Percentiles rank a stretch among this genome's conserved stretches.
phyloP scores from a whole-genome alignment of 2,797 vertebrate species.

The Ciconia nigra region DNA sequence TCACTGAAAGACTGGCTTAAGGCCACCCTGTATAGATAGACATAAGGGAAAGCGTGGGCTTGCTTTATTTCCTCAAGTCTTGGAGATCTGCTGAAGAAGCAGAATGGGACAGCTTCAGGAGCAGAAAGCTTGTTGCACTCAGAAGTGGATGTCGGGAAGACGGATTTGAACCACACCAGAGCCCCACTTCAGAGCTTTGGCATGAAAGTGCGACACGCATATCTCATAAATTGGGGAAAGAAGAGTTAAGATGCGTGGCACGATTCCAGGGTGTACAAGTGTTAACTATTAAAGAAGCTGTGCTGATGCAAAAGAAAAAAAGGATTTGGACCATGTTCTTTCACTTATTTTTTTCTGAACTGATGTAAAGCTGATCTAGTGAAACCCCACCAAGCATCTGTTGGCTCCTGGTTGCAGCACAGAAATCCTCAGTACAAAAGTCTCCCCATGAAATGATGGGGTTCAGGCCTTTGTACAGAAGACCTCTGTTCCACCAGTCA shows the following conservation, averaged over 20 bases:
- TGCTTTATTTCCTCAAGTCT: neutral
- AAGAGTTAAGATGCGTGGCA: slow-evolving; percentile 7
- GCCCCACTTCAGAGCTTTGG: neutral
- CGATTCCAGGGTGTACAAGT: neutral
- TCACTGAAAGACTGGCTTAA: neutral
- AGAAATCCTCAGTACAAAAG: neutral
- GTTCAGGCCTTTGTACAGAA: neutral
- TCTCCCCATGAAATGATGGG: neutral
- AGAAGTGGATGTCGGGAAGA: neutral
- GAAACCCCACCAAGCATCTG: slow-evolving; percentile 14
- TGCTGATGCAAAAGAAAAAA: neutral
- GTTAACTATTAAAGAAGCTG: slow-evolving; percentile 26
- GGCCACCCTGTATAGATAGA: neutral
- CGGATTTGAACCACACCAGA: neutral
- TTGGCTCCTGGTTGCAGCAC: neutral
- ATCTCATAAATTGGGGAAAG: neutral
- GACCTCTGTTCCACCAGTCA: neutral
- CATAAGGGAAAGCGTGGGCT: neutral
- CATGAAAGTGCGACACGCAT: neutral
- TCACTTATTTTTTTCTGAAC: neutral
- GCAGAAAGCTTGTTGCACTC: neutral
- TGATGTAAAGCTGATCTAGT: neutral
- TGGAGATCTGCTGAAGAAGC: slow-evolving; percentile 9
- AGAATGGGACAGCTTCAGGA: neutral
- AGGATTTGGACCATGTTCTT: neutral